Base-by-base conservation (phyloP, 2,888 invertebrate genomes). In the Metacarcinus magister region DNA sequence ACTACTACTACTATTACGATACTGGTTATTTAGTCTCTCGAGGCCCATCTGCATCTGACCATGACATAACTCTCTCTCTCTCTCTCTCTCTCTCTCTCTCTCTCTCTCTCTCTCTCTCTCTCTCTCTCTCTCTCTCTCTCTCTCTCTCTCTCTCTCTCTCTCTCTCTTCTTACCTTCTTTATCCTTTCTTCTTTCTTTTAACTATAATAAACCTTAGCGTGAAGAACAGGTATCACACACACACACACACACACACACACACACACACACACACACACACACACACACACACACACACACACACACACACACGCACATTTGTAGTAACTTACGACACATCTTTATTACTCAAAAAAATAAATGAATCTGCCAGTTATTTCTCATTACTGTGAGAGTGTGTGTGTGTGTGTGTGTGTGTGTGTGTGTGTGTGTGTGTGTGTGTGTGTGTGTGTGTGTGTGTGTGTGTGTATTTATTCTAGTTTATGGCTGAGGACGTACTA, bases 341-440 rank as follows among this genome's bases (percentile, higher is more conserved):
- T 82, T 82, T 19, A 28, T 82, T 82, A 32, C 32, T 82, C 28
- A n/a, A n/a, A n/a, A n/a, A 82, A 82, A 32, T 19, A 32, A 82
- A 82, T 82, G 1, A 32, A 32, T 82, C 28, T 28, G 82, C 10
- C 32, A 82, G 82, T 32, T 82, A 82, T 32, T 82, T 32, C 82
- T 32, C 32, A 32, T 82, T 82, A 75, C 5, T 28, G 75, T 75
- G 75, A 28, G 75, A 28, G 75, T 75, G 75, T 75, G 75, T 75
- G 75, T 75, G 75, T 75, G 75, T 75, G 75, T 75, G 75, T 60
- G 75, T 75, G 75, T 75, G 75, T 75, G 75, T 75, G 75, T 75
- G 75, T 75, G 75, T 75, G 75, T n/a, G 75, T 75, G 75, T 75
- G 75, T 75, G 75, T 75, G 75, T 75, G 75, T 75, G 75, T 75